Base-by-base conservation (phyloP, 2,888 invertebrate genomes). In the Amphipoea oculea region DNA sequence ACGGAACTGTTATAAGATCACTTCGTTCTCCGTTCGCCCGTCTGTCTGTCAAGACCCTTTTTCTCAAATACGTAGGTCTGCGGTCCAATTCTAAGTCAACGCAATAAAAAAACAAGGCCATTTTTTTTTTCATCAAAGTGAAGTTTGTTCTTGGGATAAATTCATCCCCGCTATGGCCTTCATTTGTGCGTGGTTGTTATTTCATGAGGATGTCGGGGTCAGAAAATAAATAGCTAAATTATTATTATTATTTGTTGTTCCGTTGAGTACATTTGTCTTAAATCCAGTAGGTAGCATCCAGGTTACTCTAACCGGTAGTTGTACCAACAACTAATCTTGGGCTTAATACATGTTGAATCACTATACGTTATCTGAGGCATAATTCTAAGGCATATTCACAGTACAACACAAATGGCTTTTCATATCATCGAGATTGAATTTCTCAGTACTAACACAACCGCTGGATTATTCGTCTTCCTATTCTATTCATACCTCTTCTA, bases 401-500 rank as follows among this genome's bases (percentile, higher is more conserved):
- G 57, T 40, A 40, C 40, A 60, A 67, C 17, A 54, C 9, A 66
- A 74, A 51, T 42, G 54, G 36, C 29, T 73, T 73, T 73, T 66
- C 29, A 79, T 66, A n/a, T 6, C 9, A 17, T 2, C 7, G 11
- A 65, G 29, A 29, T 65, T 48, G 23, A 57, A 54, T 69, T 29
- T 36, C 48, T 48, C 40, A 48, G 57, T 69, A 29, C 29, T 17
- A 79, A 57, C 40, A 60, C 48, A 45, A 40, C 57, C 17, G 0
- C 62, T 42, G 0, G 20, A 51, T 42, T 1, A 17, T 60, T 62
- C 60, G 11, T 45, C 60, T 51, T n/a, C 36, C 73, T n/a, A 74
- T 81, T 60, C 1, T 51, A 66, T 51, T 73, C 23, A 81, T n/a
- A 60, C 23, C 42, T 82, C 29, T 66, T n/a, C 65, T 42, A 73